phyloP scores from a whole-genome alignment of 1,140 invertebrate genomes.

The Probaryconus sp. region DNA sequence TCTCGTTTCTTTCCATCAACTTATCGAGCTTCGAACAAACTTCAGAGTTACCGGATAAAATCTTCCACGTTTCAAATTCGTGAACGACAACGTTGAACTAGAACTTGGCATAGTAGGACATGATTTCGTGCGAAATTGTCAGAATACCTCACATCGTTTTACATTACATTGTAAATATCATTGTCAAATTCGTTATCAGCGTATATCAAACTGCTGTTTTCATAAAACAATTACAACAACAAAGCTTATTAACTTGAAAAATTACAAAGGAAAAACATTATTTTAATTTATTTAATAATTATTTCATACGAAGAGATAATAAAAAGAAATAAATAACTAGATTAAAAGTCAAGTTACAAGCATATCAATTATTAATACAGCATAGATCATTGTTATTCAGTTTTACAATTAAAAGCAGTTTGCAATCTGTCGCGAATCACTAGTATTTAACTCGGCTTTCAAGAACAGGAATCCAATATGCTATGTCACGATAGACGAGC shows the following conservation, averaged over 20 bases:
- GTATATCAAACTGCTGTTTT: no score
- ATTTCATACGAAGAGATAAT: no score
- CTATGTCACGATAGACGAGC: conserved; percentile 63
- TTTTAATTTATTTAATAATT: no score
- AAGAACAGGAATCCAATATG: conserved; percentile 72
- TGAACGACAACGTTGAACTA: conserved; percentile 49
- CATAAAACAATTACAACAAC: no score
- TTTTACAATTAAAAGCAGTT: conserved; percentile 55
- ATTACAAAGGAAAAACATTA: no score
- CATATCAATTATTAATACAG: conserved; percentile 25
- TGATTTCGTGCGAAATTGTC: not conserved
- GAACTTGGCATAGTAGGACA: conserved; percentile 40
- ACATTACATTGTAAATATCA: no score
- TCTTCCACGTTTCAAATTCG: conserved; percentile 42
- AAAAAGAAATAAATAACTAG: no score
- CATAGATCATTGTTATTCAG: conserved; percentile 40
- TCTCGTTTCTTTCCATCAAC: conserved; percentile 38
- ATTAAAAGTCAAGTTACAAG: no score
- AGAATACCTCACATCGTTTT: no score
- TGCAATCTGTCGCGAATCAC: conserved; percentile 56
- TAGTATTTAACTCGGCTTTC: conserved; percentile 60
- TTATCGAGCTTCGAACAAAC: conserved; percentile 48
- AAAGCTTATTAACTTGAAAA: no score
- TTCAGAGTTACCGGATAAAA: conserved; percentile 40
- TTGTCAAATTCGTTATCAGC: no score